A percentile compares a stretch with the other conserved stretches of the same genome.
Evolutionary conservation across 2,888 invertebrate species (phyloP).

Genomic region (Lasioglossum morio): DNA sequence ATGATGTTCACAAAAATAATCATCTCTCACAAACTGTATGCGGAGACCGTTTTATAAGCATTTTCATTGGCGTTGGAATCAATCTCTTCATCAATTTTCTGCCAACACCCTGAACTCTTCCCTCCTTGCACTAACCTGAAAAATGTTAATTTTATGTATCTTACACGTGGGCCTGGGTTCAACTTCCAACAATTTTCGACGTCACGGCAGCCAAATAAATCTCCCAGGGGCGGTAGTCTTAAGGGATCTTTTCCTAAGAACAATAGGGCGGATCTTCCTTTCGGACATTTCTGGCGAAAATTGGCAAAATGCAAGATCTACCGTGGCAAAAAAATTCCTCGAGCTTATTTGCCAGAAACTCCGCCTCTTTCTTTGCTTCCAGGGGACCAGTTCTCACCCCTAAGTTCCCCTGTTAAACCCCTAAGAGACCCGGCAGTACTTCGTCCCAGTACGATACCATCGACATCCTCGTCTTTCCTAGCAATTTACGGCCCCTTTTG

Average conservation of each 20-base stretch:
- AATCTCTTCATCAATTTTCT: neutral
- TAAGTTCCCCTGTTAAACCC: slow-evolving; percentile 37
- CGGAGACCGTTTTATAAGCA: neutral
- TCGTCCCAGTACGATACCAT: slow-evolving; percentile 64
- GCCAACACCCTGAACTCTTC: neutral
- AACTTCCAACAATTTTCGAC: neutral
- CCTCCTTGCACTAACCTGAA: neutral
- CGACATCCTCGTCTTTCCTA: slow-evolving; percentile 62
- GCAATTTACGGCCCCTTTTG: slow-evolving; percentile 73
- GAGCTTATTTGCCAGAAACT: neutral
- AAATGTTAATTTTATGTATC: neutral
- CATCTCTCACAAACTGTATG: neutral
- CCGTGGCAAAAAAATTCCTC: slow-evolving; percentile 5
- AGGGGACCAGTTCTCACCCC: neutral
- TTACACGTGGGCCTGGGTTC: neutral
- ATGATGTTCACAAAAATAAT: neutral
- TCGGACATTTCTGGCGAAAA: neutral
- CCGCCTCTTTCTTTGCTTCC: neutral
- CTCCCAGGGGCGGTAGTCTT: neutral
- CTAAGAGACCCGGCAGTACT: slow-evolving; percentile 33
- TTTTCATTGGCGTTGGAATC: neutral
- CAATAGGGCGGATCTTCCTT: neutral
- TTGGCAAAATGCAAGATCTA: neutral
- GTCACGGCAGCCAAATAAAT: neutral
- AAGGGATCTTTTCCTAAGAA: neutral